Percentiles rank a stretch among this genome's conserved stretches.
Evolutionary conservation across 2,888 invertebrate genomes (phyloP).

Genomic region (Oeneis ivallda): DNA sequence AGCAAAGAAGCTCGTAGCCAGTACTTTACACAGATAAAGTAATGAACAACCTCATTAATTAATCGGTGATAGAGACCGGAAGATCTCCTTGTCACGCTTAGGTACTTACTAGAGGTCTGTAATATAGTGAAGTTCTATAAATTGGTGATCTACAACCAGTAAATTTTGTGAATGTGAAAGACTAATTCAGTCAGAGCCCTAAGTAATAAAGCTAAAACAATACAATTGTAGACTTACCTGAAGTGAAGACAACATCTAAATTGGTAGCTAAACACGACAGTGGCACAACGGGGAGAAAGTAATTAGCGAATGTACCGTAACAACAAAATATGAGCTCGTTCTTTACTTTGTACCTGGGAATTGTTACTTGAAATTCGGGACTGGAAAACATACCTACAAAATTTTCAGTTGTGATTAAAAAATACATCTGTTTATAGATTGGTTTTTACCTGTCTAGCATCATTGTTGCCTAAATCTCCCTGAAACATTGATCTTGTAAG

Average conservation of each 20-base stretch:
- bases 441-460: not conserved
- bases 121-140: not conserved
- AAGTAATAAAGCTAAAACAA: not conserved
- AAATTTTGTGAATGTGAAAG: too few relatives aligned
- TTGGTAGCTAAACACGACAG: not conserved
- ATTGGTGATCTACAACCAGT: too few relatives aligned
- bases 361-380: not conserved
- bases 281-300: not conserved
- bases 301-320: conserved; percentile 6
- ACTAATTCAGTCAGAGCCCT: not conserved
- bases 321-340: conserved; percentile 3
- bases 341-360: conserved; percentile 3
- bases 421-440: not conserved
- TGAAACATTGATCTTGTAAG: too few relatives aligned
- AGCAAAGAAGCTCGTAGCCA: too few relatives aligned
- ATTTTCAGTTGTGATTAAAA: not conserved
- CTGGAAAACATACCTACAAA: not conserved
- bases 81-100: too few relatives aligned
- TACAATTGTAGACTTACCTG: not conserved
- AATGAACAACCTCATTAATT: too few relatives aligned
- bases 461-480: too few relatives aligned
- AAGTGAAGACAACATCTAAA: not conserved
- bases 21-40: too few relatives aligned
- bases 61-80: too few relatives aligned
- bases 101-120: not conserved